These are phyloP conservation scores for Cephus pulcher DNA, from an alignment of 2,888 invertebrate genomes.

Conservation along the genomic window DNA sequence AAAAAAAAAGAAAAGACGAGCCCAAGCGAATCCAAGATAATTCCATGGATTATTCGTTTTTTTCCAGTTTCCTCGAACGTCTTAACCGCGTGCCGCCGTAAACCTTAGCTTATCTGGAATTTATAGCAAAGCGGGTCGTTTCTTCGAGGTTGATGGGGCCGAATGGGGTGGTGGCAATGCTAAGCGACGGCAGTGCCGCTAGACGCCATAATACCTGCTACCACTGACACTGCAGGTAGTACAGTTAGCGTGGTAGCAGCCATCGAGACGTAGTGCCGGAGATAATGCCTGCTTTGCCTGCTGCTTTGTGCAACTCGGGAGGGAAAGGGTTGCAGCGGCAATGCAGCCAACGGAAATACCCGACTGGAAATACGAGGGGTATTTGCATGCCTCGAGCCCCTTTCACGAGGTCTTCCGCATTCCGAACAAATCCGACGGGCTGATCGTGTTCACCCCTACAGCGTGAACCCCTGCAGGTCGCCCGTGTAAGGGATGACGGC, in stretches of 20 bases:
- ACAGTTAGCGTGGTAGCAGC: background rate
- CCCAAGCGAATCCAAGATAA: slow-evolving; percentile 36
- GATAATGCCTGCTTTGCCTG: slow-evolving; percentile 29
- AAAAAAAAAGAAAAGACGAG: background rate
- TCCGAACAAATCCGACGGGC: slow-evolving; percentile 7
- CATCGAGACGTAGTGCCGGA: slow-evolving; percentile 4
- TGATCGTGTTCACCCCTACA: background rate
- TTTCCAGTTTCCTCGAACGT: slow-evolving; percentile 27
- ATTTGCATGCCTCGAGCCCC: slow-evolving; percentile 25
- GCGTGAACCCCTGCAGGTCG: background rate
- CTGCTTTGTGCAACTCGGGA: slow-evolving; percentile 28
- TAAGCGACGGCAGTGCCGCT: background rate
- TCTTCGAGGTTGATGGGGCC: slow-evolving; percentile 34
- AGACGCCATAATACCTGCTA: background rate
- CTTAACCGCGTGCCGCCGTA: slow-evolving; percentile 42
- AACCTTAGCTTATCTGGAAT: slow-evolving; percentile 56
- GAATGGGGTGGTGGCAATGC: slow-evolving; percentile 10
- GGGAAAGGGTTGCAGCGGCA: slow-evolving; percentile 2
- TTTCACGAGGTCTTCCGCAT: slow-evolving; percentile 10
- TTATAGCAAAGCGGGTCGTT: slow-evolving; percentile 53
- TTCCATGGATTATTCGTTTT: slow-evolving; percentile 43
- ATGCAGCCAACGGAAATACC: slow-evolving; percentile 9
- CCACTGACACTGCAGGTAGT: background rate
- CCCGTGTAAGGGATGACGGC: background rate
- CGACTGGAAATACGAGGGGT: slow-evolving; percentile 27